Evolutionary conservation across 2,797 vertebrate genomes (phyloP).

Genomic region (Enteromius afrohamiltoni): DNA sequence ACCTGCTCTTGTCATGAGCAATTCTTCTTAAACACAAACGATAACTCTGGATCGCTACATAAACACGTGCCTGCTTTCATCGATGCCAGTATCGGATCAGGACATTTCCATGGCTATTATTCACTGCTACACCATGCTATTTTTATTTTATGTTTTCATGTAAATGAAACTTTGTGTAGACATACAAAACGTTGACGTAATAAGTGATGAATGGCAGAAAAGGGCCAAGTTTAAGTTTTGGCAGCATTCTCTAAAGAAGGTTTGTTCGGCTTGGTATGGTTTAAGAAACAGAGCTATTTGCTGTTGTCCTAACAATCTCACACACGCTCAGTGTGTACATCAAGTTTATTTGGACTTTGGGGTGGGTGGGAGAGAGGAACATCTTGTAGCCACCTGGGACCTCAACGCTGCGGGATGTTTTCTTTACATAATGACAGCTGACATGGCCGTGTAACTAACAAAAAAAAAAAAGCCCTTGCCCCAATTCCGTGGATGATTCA

Average conservation of each 20-base stretch:
- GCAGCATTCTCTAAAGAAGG: not conserved
- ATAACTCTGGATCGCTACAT: conserved; percentile 8
- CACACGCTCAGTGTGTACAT: conserved; percentile 30
- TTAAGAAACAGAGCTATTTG: not conserved
- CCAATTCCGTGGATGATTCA: not conserved
- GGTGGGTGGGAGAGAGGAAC: conserved; percentile 61
- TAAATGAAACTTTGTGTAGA: conserved; percentile 1
- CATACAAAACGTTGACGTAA: not conserved
- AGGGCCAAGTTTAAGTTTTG: not conserved
- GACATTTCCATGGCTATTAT: conserved; percentile 15
- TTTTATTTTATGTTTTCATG: not conserved
- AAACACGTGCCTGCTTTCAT: conserved; percentile 4
- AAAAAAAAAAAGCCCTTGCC: conserved; percentile 18
- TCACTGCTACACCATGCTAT: not conserved
- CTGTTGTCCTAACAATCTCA: conserved; percentile 19
- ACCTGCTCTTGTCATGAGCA: conserved; percentile 32
- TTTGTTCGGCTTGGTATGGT: not conserved
- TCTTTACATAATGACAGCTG: conserved; percentile 69
- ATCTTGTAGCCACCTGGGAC: conserved; percentile 76
- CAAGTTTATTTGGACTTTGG: conserved; percentile 48
- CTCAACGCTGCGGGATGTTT: conserved; percentile 63
- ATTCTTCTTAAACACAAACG: conserved; percentile 38
- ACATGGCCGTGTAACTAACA: conserved; percentile 53
- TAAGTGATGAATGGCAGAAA: not conserved
- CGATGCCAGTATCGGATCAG: not conserved